Conservation (phyloP, 2,113 vertebrate genomes). For the Entosphenus tridentatus region DNA sequence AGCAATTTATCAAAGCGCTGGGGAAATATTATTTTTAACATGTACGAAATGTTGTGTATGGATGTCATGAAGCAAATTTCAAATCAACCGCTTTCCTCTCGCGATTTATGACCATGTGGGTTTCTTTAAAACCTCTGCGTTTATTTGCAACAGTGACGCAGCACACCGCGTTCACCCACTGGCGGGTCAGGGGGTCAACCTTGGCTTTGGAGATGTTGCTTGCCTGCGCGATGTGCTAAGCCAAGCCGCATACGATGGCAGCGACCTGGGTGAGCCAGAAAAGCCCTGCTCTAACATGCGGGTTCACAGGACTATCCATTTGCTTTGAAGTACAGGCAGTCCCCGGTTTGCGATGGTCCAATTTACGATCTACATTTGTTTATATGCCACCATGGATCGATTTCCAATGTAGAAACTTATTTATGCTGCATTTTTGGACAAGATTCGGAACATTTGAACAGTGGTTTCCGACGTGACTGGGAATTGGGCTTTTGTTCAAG, state of each 20-base stretch:
- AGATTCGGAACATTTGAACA: background rate
- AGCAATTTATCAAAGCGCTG: background rate
- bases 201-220: conserved; percentile 77
- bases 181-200: conserved; percentile 83
- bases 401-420: background rate
- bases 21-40: no score
- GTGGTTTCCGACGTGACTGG: no score
- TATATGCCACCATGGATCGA: background rate
- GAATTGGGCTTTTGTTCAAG: no score
- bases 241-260: conserved; percentile 60
- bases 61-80: no score
- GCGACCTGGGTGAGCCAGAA: conserved; percentile 54
- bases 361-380: no score
- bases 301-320: background rate
- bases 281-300: no score
- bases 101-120: no score
- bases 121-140: no score
- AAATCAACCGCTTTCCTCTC: no score
- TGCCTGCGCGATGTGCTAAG: conserved; percentile 51
- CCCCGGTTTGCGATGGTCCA: background rate
- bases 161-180: conserved; percentile 88
- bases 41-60: no score
- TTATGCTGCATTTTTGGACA: background rate
- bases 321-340: conserved; percentile 5
- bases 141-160: conserved; percentile 38